A percentile compares a stretch with the other conserved stretches of the same genome.
phyloP scores from a whole-genome alignment of 1,140 invertebrate species.

The Temnothorax longispinosus region DNA sequence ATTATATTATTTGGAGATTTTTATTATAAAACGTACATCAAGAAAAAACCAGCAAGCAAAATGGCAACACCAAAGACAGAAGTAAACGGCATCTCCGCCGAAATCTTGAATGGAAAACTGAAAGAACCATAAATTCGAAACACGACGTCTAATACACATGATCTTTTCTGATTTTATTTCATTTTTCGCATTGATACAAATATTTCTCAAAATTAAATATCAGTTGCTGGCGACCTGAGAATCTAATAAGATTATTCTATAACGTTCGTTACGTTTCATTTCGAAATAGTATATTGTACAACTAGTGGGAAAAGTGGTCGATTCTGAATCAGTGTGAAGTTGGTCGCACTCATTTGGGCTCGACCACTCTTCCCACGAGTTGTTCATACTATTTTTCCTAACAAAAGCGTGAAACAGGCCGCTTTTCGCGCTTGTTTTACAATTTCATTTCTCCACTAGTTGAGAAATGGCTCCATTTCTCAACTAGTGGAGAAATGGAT shows the following conservation, averaged over 20 bases:
- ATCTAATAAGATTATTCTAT: background rate
- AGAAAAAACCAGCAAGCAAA: constrained; percentile 75
- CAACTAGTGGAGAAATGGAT: too few relatives aligned
- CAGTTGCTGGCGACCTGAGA: background rate
- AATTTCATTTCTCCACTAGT: too few relatives aligned
- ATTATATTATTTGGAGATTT: constrained; percentile 94
- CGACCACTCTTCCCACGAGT: too few relatives aligned
- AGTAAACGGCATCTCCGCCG: constrained; percentile 18
- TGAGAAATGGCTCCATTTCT: too few relatives aligned
- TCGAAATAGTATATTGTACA: background rate
- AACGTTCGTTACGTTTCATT: background rate
- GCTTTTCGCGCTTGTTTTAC: too few relatives aligned
- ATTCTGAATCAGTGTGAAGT: too few relatives aligned
- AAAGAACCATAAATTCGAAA: constrained; percentile 72
- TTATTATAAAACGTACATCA: constrained; percentile 92
- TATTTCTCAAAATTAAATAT: background rate
- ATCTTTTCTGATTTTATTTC: background rate
- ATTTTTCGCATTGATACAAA: background rate
- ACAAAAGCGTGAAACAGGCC: too few relatives aligned
- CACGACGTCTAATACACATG: too few relatives aligned
- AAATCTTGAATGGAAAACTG: constrained; percentile 68
- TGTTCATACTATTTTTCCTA: too few relatives aligned
- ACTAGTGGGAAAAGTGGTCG: too few relatives aligned
- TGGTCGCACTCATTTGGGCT: too few relatives aligned
- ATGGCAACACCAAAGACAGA: constrained; percentile 65